Percentiles rank a stretch among this genome's conserved stretches.
Conservation (phyloP, 2,113 vertebrate species). For the Scytalopus superciliaris region DNA sequence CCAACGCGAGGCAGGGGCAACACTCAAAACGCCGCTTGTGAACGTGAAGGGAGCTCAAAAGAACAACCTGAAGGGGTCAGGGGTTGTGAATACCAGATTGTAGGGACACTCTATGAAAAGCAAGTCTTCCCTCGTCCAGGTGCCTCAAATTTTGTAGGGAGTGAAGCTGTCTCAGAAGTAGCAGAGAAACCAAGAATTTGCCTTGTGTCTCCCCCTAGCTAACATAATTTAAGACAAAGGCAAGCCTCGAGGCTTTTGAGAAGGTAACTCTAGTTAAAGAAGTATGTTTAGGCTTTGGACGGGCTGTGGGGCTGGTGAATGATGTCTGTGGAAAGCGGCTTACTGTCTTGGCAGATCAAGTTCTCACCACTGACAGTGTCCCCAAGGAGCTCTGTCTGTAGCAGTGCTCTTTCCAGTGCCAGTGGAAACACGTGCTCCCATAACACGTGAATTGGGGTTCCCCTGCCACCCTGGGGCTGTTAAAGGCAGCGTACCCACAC, state of each 20-base stretch:
- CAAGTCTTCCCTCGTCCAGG: neutral
- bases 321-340: neutral
- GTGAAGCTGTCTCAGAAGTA: neutral
- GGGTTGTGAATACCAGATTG: neutral
- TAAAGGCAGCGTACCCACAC: neutral
- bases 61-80: fast-evolving
- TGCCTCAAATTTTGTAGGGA: neutral
- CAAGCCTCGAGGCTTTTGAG: neutral
- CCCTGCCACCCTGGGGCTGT: neutral
- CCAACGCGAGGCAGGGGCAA: neutral
- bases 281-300: neutral
- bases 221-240: neutral
- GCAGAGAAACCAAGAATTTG: neutral
- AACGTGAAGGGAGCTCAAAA: neutral
- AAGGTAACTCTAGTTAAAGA: neutral
- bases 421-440: neutral
- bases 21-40: neutral
- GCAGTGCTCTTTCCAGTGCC: neutral
- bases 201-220: neutral
- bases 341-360: neutral
- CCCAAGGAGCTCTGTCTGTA: neutral
- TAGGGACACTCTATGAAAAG: neutral
- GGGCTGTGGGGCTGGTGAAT: neutral
- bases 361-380: fast-evolving
- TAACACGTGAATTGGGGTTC: neutral